Evolutionary conservation across 2,797 vertebrate species (phyloP), one percentile per base, ranked within the genome.

Genomic region (Hemitrygon akajei): DNA sequence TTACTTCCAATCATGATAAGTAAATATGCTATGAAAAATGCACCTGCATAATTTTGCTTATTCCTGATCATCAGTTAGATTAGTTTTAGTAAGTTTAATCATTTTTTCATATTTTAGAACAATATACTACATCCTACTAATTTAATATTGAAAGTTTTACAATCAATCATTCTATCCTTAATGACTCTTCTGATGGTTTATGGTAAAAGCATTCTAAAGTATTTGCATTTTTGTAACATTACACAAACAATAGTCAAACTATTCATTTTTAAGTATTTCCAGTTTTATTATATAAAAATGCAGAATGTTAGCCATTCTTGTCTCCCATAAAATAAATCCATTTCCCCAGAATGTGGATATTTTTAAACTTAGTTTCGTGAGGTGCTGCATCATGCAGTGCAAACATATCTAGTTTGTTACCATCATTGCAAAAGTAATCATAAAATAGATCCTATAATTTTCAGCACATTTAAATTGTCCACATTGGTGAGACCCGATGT

Each of bases 61-160:
- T 73, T 22, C 22, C 18, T 12, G 5, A 73, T 73, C 37, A 30
- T 7, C 66, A 10, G n/a, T 34, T 89, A 89, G 16, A 47, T 40
- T 22, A 5, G 10, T 40, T 91, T 93, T 40, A 18, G 14, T 69
- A 69, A 37, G 18, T 47, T 91, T 76, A 76, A 93, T 89, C 34
- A 89, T 75, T 86, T 93, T 86, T 93, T 58, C 11, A 76, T 76
- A 91, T 71, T 91, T 91, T 58, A 30, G 66, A 75, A 37, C 14
- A 76, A 56, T 75, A 76, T 40, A 22, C 37, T 40, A 56, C 16
- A 73, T 0, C 91, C 37, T 75, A 10, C 25, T 27, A 75, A 93
- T 30, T 71, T 2, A 25, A 47, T 11, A 7, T 14, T 73, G 2
- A 73, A 37, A 25, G 18, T 25, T 71, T 47, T 92, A 30, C 5